Evolutionary conservation across 2,113 vertebrate species (phyloP), one percentile per base, ranked within the genome.

Genomic region (Cynoglossus semilaevis): DNA sequence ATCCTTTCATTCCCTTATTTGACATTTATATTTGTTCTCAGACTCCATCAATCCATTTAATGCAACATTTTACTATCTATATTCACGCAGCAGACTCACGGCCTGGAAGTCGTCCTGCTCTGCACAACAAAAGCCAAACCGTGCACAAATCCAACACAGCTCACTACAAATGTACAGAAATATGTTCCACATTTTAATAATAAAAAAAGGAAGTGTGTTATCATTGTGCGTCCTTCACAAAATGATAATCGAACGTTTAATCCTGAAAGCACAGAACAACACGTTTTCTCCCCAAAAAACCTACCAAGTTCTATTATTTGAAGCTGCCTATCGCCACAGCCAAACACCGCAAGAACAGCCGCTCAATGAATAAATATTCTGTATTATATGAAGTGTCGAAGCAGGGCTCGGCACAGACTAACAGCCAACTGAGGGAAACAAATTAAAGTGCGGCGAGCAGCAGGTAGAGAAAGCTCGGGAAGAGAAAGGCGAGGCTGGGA

Each of bases 1-100:
- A 61, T 52, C 62, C 60, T 67, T 74, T 63, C 63, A 67, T 72
- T 76, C 58, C 70, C 58, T 50, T 37, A 37, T 83, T 73, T 81
- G 77, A 80, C 74, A 15, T 81, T 79, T 83, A 69, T 82, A 70
- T 72, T 72, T 78, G 64, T 61, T 80, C 70, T 67, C 56, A 50
- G 63, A 79, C 77, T 78, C 72, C 63, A 82, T 83, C 66, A 64
- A 79, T 83, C 74, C 45, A 58, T 73, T 75, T 73, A 67, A 77
- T 65, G 65, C 44, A 79, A 58, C 68, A 59, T 76, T 86, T 82
- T 81, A 85, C 66, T 67, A 70, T 76, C 79, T 72, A 53, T 73
- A 74, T 71, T 75, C 63, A 73, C 69, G 79, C 64, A 59, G 67
- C 69, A 46, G 63, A 41, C 12, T 74, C n/a, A n/a, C n/a, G n/a